Evolutionary conservation across 2,113 vertebrate species (phyloP).

Genomic region (Apteryx owenii): DNA sequence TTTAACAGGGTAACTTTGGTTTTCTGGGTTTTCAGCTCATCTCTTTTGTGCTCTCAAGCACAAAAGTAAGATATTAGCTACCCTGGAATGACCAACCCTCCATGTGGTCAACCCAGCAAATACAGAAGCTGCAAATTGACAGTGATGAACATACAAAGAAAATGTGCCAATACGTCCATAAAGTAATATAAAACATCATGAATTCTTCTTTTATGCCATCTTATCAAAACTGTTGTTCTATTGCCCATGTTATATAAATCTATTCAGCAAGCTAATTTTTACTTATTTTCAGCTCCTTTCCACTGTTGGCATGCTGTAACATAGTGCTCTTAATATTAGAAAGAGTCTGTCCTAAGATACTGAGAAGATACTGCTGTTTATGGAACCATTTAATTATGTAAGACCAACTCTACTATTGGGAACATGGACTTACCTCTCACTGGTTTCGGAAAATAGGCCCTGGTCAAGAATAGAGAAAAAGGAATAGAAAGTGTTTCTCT

Average conservation of each 20-base stretch:
- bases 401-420: not conserved
- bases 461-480: constrained; percentile 23
- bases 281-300: not conserved
- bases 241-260: not conserved
- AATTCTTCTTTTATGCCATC: constrained; percentile 16
- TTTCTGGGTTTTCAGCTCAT: not conserved
- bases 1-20: not conserved
- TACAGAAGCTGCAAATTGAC: not conserved
- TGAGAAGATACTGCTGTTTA: not conserved
- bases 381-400: not conserved
- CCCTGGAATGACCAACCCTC: not conserved
- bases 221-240: not conserved
- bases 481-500: constrained; percentile 12
- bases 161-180: not conserved
- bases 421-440: not conserved
- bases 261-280: not conserved
- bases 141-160: not conserved
- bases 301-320: not conserved
- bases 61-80: not conserved
- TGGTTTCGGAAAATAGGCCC: not conserved
- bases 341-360: not conserved
- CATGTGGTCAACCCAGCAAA: not conserved
- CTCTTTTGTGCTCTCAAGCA: not conserved
- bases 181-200: constrained; percentile 32
- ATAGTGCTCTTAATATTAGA: not conserved